phyloP scores from a whole-genome alignment of 2,797 vertebrate species.

The Distichodus sexfasciatus region DNA sequence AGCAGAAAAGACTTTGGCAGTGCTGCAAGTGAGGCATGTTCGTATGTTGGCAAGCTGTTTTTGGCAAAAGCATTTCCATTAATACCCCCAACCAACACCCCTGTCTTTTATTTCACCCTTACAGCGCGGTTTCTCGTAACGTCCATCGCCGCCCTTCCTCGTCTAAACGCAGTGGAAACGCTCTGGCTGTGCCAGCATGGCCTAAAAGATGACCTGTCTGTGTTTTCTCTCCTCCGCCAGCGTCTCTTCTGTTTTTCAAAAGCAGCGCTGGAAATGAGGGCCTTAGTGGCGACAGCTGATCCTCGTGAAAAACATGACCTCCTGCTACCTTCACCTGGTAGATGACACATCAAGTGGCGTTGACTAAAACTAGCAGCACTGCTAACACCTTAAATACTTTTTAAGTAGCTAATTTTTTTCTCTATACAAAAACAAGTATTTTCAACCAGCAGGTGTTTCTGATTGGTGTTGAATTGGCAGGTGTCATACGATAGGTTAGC shows the following conservation, averaged over 20 bases:
- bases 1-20: no score
- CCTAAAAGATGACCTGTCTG: conserved; percentile 39
- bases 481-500: no score
- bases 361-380: no score
- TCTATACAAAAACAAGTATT: no score
- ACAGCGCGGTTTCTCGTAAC: not conserved
- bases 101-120: not conserved
- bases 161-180: not conserved
- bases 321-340: conserved; percentile 27
- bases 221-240: conserved; percentile 22
- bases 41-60: not conserved
- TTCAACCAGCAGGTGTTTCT: no score
- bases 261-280: conserved; percentile 39
- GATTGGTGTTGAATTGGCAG: no score
- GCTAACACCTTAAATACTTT: no score
- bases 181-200: not conserved
- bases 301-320: conserved; percentile 30
- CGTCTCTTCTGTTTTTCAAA: conserved; percentile 47
- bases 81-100: no score
- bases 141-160: conserved; percentile 19
- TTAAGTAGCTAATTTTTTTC: no score
- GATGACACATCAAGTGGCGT: no score
- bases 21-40: not conserved
- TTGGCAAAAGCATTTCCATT: not conserved
- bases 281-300: conserved; percentile 26